Evolutionary conservation across 2,888 invertebrate genomes (phyloP).

Genomic region (Spatulosminthurus flaviceps): DNA sequence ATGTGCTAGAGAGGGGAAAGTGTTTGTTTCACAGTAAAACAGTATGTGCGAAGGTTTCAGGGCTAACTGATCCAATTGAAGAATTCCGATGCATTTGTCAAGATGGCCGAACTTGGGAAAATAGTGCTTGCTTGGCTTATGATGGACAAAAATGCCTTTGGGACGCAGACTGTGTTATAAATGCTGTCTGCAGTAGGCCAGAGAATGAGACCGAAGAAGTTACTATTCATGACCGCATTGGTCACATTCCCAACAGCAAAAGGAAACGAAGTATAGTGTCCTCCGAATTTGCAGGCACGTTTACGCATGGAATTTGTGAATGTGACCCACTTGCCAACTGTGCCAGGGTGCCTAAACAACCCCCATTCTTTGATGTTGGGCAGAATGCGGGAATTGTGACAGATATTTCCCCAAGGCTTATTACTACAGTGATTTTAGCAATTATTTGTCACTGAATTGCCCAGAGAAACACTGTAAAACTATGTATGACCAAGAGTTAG

Average conservation of each 20-base stretch:
- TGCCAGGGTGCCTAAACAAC: neutral
- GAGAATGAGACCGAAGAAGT: neutral
- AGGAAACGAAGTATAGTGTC: neutral
- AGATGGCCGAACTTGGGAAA: conserved; percentile 33
- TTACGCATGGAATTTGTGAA: neutral
- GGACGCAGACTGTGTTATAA: conserved; percentile 34
- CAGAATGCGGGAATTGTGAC: too few relatives aligned
- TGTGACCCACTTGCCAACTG: neutral
- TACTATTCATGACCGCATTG: too few relatives aligned
- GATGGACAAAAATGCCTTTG: conserved; percentile 31
- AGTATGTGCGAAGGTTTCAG: neutral
- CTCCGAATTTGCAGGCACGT: neutral
- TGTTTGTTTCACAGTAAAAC: conserved; percentile 32
- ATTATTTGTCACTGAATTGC: too few relatives aligned
- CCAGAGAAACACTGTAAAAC: too few relatives aligned
- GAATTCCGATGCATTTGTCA: conserved; percentile 36
- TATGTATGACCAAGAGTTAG: too few relatives aligned
- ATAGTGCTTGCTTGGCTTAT: conserved; percentile 36
- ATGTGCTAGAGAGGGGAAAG: conserved; percentile 6
- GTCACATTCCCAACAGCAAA: neutral
- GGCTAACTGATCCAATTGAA: neutral
- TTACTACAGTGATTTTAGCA: too few relatives aligned
- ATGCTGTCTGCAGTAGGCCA: conserved; percentile 26
- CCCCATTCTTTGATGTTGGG: neutral
- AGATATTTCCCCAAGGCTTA: too few relatives aligned